Conservation (phyloP, 53 echinoderm and acorn worm species). For the Temnopleurus reevesii region DNA sequence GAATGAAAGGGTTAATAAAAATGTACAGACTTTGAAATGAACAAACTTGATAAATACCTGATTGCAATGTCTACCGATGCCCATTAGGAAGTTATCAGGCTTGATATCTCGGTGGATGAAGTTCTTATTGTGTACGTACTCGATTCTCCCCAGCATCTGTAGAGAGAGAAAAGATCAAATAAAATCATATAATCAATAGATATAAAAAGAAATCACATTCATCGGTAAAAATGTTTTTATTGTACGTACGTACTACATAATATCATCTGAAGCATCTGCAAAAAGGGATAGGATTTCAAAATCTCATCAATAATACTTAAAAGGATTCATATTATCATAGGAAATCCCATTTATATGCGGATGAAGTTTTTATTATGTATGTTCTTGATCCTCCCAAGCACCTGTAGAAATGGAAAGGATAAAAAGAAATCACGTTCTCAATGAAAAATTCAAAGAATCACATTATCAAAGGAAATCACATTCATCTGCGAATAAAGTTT, state of each 20-base stretch:
- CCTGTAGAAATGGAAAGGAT: neutral
- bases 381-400: too few relatives aligned
- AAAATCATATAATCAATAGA: neutral
- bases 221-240: constrained; percentile 79
- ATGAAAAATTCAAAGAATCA: too few relatives aligned
- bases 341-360: neutral
- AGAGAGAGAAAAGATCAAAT: neutral
- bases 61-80: constrained; percentile 98
- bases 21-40: too few relatives aligned
- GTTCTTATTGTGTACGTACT: constrained; percentile 88
- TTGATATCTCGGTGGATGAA: constrained; percentile 99
- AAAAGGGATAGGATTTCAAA: neutral
- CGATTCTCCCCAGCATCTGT: constrained; percentile 78
- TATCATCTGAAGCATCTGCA: constrained; percentile 45
- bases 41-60: too few relatives aligned
- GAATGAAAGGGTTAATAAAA: too few relatives aligned
- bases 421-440: neutral
- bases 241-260: constrained; percentile 74
- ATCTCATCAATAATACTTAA: too few relatives aligned
- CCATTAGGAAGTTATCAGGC: constrained; percentile 99
- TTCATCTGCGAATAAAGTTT: too few relatives aligned
- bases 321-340: too few relatives aligned
- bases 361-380: neutral
- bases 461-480: too few relatives aligned
- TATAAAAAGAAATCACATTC: neutral